phyloP scores from a whole-genome alignment of 1,140 invertebrate species.

The Onthophagus taurus region DNA sequence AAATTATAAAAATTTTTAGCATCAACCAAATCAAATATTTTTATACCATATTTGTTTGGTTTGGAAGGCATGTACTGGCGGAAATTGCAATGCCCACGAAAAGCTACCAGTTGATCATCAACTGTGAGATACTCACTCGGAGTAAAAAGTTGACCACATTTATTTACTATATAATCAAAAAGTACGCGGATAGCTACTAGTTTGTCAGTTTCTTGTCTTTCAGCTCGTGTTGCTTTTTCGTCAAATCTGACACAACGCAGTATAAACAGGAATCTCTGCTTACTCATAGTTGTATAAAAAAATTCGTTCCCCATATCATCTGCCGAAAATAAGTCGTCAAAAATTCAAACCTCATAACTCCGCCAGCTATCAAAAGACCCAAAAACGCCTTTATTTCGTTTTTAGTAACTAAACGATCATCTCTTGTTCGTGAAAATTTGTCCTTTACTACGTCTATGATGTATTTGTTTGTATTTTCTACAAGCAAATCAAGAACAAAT shows the following conservation, averaged over 20 bases:
- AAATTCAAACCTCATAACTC: not conserved
- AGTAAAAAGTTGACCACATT: not conserved
- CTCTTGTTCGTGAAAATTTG: not conserved
- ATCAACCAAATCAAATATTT: constrained; percentile 26
- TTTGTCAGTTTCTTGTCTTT: constrained; percentile 30
- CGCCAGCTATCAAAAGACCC: not conserved
- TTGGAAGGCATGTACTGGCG: constrained; percentile 25
- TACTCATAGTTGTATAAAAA: constrained; percentile 4
- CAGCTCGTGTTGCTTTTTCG: constrained; percentile 21
- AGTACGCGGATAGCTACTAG: constrained; percentile 9
- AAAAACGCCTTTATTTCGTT: not conserved
- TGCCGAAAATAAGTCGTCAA: not conserved
- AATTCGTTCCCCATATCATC: not conserved
- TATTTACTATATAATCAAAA: not conserved
- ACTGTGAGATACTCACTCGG: constrained; percentile 20
- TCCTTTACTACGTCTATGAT: not conserved
- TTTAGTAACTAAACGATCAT: not conserved
- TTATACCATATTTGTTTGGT: constrained; percentile 21
- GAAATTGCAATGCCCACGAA: constrained; percentile 22
- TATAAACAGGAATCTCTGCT: constrained; percentile 12
- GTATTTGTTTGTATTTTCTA: not conserved
- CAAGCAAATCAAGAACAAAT: not conserved
- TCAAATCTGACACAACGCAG: constrained; percentile 25
- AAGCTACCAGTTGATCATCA: constrained; percentile 36
- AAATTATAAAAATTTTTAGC: constrained; percentile 25